These are phyloP conservation scores for Hermetia illucens DNA, from an alignment of 1,140 invertebrate genomes.

Conservation along the genomic window DNA sequence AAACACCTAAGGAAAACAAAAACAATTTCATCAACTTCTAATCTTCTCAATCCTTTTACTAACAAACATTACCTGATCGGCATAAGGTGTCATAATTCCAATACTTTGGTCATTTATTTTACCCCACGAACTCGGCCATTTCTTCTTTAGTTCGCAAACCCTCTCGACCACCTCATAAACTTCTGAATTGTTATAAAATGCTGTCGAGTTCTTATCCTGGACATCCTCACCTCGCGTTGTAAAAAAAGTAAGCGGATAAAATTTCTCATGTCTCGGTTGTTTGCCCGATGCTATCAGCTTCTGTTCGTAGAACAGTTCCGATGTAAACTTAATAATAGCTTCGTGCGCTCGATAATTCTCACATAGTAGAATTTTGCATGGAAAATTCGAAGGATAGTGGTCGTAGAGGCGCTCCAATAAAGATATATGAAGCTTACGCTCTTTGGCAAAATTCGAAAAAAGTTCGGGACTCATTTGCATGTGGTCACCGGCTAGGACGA, in stretches of 20 bases:
- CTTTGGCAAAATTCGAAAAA: conserved; percentile 63
- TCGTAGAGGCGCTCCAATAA: conserved; percentile 69
- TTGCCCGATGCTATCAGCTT: conserved; percentile 56
- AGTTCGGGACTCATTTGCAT: conserved; percentile 78
- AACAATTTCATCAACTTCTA: neutral
- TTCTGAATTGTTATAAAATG: conserved; percentile 74
- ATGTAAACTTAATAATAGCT: conserved; percentile 68
- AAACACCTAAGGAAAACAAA: conserved; percentile 32
- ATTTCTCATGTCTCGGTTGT: conserved; percentile 46
- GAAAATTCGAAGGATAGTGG: conserved; percentile 55
- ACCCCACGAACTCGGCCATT: conserved; percentile 64
- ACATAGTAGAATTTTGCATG: conserved; percentile 68
- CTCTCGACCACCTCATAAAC: conserved; percentile 66
- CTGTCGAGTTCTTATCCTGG: conserved; percentile 66
- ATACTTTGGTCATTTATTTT: conserved; percentile 58
- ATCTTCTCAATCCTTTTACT: neutral
- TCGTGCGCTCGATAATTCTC: conserved; percentile 79
- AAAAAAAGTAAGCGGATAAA: conserved; percentile 70
- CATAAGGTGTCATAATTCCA: conserved; percentile 73
- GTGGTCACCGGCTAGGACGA: conserved; percentile 77
- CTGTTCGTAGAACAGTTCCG: conserved; percentile 70
- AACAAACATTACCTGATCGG: conserved; percentile 46
- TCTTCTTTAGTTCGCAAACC: conserved; percentile 48
- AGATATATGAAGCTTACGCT: conserved; percentile 63
- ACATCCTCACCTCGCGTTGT: conserved; percentile 65